Base-by-base conservation (phyloP, 2,797 vertebrate species). In the Enteromius trimaculatus region DNA sequence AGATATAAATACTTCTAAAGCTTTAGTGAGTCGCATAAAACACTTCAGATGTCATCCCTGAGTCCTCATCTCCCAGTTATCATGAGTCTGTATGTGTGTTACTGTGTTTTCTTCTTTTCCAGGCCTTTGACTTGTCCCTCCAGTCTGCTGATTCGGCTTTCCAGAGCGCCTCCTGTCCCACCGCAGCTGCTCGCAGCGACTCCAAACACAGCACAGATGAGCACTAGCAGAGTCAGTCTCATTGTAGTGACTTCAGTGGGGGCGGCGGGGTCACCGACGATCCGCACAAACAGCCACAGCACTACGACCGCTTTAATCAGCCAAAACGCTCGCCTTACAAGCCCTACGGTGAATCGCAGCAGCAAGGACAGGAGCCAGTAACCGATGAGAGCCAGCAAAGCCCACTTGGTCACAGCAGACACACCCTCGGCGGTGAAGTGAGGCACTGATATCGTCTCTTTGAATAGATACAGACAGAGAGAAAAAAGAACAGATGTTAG, bases 381-480 rank as follows among this genome's bases (percentile, higher is more conserved):
- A 77, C 89, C 92, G 31, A 94, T 93, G 82, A 95, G 88, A 47
- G 92, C 91, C 88, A 95, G 60, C 74, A 96, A 86, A 23, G 93
- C 93, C 93, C 94, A 96, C 89, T 95, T 93, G 31, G 92, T 93
- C 1, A 94, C 92, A 0, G 91, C 84, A 0, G 92, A 88, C 77
- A 95, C 93, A 0, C 92, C 94, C 76, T 95, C 94, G 4, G 94
- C 89, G 21, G 94, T 95, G 90, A 95, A 94, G 78, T 83, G 92
- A 31, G 94, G 94, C 74, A 95, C 82, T 0, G 89, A 90, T 39
- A 90, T 81, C 0, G 90, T 44, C 82, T 88, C 94, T 96, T 44
- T 47, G 10, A 82, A 77, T 8, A 75, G 17, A 78, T 3, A 79
- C 19, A 69, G 23, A 44, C 5, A 23, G 3, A 51, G 9, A 19